phyloP scores from a whole-genome alignment of 2,888 invertebrate genomes.

The Cotesia congregata region DNA sequence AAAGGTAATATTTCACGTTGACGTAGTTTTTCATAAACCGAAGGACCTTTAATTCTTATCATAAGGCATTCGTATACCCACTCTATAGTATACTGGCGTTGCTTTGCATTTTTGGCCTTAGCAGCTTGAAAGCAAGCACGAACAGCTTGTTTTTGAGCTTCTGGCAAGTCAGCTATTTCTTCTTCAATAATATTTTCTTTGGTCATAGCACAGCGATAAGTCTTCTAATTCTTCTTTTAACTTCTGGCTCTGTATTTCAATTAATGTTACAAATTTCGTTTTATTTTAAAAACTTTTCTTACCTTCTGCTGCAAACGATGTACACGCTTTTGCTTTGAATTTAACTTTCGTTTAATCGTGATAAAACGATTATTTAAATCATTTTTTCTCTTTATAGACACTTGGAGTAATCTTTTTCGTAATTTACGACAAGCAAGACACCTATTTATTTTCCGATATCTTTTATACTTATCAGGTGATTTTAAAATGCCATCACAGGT shows the following conservation, averaged over 20 bases:
- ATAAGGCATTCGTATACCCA: slow-evolving; percentile 27
- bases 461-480: not conserved
- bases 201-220: not conserved
- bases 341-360: not conserved
- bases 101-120: slow-evolving; percentile 2
- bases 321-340: not conserved
- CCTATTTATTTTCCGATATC: not conserved
- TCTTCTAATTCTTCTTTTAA: not conserved
- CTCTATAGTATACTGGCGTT: slow-evolving; percentile 9
- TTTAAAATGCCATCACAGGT: not conserved
- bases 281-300: no score
- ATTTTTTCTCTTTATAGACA: not conserved
- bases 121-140: not conserved
- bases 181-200: not conserved
- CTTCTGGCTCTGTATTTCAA: not conserved
- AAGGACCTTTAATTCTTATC: slow-evolving; percentile 20
- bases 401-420: not conserved
- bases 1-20: slow-evolving; percentile 32
- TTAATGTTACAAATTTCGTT: no score
- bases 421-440: slow-evolving; percentile 9
- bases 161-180: not conserved
- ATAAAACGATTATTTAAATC: not conserved
- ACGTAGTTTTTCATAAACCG: slow-evolving; percentile 6
- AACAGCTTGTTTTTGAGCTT: not conserved
- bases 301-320: no score